phyloP scores from a whole-genome alignment of 2,113 vertebrate genomes.

The Pachypanchax playfairii region DNA sequence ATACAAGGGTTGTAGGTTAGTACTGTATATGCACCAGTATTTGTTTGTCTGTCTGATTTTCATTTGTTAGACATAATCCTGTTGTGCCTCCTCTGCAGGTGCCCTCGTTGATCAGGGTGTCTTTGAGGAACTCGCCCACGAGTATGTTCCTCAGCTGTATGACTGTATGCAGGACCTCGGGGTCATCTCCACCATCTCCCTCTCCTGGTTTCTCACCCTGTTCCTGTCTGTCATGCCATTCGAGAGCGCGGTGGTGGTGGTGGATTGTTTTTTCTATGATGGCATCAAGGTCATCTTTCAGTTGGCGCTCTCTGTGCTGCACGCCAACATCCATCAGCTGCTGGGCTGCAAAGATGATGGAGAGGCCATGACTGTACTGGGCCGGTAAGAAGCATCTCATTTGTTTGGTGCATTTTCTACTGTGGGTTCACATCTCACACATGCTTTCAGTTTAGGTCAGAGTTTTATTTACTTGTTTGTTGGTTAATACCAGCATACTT shows the following conservation, averaged over 20 bases:
- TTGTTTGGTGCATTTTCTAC: neutral
- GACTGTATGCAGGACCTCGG: conserved; percentile 99
- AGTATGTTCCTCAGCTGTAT: conserved; percentile 95
- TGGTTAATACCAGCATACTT: no score
- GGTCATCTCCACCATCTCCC: conserved; percentile 97
- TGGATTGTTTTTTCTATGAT: conserved; percentile 99
- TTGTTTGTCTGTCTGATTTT: neutral
- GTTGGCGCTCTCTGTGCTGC: conserved; percentile 92
- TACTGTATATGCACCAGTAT: neutral
- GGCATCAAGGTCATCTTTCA: conserved; percentile 99
- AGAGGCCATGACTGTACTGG: conserved; percentile 97
- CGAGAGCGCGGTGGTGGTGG: conserved; percentile 96
- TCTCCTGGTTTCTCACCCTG: conserved; percentile 99
- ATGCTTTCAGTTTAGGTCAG: no score
- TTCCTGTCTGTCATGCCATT: conserved; percentile 99
- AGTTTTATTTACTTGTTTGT: no score
- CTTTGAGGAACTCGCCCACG: conserved; percentile 94
- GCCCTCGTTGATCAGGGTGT: conserved; percentile 97
- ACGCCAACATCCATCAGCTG: conserved; percentile 94
- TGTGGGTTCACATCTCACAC: no score
- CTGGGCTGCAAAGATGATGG: conserved; percentile 97
- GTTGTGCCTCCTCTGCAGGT: conserved; percentile 72
- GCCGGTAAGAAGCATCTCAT: conserved; percentile 84
- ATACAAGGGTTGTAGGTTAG: conserved; percentile 97
- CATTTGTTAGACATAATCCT: neutral